Evolutionary conservation across 2,797 vertebrate species (phyloP).

Genomic region (Semotilus atromaculatus): DNA sequence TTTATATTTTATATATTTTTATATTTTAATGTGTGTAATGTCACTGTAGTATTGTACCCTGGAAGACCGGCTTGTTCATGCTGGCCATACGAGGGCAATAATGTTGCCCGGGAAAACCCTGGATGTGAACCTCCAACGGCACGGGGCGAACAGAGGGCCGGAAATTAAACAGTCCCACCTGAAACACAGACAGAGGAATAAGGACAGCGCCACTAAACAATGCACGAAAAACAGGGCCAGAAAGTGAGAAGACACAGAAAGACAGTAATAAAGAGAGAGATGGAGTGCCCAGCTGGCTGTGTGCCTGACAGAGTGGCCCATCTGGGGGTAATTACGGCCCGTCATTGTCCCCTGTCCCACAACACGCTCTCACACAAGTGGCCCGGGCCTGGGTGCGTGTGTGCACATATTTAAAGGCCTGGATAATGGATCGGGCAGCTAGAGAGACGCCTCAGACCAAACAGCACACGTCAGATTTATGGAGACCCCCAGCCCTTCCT

Average conservation of each 20-base stretch:
- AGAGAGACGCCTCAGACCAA: slow-evolving; percentile 59
- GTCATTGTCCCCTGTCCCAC: slow-evolving; percentile 63
- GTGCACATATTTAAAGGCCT: slow-evolving; percentile 65
- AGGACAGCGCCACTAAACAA: slow-evolving; percentile 11
- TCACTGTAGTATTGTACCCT: slow-evolving; percentile 78
- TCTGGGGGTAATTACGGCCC: slow-evolving; percentile 70
- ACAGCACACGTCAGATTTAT: slow-evolving; percentile 69
- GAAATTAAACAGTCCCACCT: slow-evolving; percentile 99
- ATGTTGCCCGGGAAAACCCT: slow-evolving; percentile 97
- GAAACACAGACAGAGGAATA: slow-evolving; percentile 58
- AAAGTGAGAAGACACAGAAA: slow-evolving; percentile 19
- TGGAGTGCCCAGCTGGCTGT: slow-evolving; percentile 72
- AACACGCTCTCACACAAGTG: slow-evolving; percentile 62
- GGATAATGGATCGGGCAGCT: slow-evolving; percentile 67
- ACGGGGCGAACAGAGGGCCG: slow-evolving; percentile 95
- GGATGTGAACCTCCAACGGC: slow-evolving; percentile 96
- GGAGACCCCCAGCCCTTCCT: slow-evolving; percentile 55
- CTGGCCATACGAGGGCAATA: slow-evolving; percentile 99
- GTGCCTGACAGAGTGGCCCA: slow-evolving; percentile 65
- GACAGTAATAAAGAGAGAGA: slow-evolving; percentile 26
- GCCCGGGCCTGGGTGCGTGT: slow-evolving; percentile 61
- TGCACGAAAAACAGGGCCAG: slow-evolving; percentile 37
- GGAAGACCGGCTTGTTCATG: slow-evolving; percentile 98
- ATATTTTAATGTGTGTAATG: background rate
- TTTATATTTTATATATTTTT: no score